A percentile compares a stretch with the other conserved stretches of the same genome.
Conservation (phyloP, 2,797 vertebrate genomes). For the Sciaenops ocellatus region DNA sequence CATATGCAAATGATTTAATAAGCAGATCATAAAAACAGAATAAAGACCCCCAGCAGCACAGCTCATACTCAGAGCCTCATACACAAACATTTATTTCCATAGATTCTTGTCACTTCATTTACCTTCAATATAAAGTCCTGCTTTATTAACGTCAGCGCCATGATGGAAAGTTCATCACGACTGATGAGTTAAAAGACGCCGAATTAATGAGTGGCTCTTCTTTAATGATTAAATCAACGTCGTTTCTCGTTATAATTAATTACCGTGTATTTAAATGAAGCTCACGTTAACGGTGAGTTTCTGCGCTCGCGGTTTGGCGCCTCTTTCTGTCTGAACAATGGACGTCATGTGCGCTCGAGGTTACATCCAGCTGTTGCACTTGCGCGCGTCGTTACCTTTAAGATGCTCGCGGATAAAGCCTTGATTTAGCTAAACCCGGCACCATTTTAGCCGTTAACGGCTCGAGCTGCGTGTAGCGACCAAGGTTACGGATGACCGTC, state of each 20-base stretch:
- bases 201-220: background rate
- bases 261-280: background rate
- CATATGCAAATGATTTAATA: too few species aligned
- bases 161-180: too few species aligned
- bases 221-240: accelerated
- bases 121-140: too few species aligned
- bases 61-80: too few species aligned
- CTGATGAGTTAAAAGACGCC: background rate
- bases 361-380: conserved; percentile 73
- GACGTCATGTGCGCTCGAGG: conserved; percentile 27
- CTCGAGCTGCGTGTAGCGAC: conserved; percentile 11
- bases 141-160: too few species aligned
- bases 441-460: conserved; percentile 57
- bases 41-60: too few species aligned
- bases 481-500: background rate
- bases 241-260: accelerated
- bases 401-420: conserved; percentile 69
- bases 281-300: background rate
- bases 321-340: background rate
- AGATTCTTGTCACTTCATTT: too few species aligned
- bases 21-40: too few species aligned
- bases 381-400: conserved; percentile 81
- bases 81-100: too few species aligned
- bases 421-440: conserved; percentile 61
- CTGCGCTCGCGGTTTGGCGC: conserved; percentile 7